Base-by-base conservation (phyloP, 2,797 vertebrate species). In the Neopelma chrysocephalum region DNA sequence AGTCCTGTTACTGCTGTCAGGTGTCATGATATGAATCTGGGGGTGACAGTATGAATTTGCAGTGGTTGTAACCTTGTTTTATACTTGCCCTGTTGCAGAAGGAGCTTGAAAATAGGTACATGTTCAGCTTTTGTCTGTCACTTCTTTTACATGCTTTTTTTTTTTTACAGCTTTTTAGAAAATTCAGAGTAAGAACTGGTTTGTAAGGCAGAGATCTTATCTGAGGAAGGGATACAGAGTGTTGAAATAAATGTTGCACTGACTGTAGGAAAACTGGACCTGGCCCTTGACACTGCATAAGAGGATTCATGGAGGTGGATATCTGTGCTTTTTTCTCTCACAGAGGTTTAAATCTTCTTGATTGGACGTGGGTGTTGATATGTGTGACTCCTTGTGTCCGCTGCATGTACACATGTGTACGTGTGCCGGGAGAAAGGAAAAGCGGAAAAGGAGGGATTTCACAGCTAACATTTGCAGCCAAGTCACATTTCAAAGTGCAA, bases 401-500 rank as follows among this genome's bases (percentile, higher is more conserved):
- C 71, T 84, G 56, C 29, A 29, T 6, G 7, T 45, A 17, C 32
- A 6, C 4, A 1, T 23, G 23, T 12, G 32, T 53, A 6, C 1
- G 0, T 29, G 18, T 75, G 58, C 26, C 7, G 54, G 43, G 18
- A 31, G n/a, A 60, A 90, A 58, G 25, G 29, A 86, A 79, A 84
- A 84, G 38, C 61, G 79, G 94, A 54, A 56, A 40, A 32, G 58
- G 32, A 58, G 94, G 80, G 71, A 36, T 85, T 75, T 86, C 82
- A 87, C 88, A 95, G 94, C 53, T 84, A 56, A 25, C 31, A 29
- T 73, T n/a, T 42, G 80, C 76, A 92, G 53, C 51, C 89, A 92
- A 89, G 81, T 91, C 93, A 75, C 72, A 60, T 79, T 95, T 91
- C 88, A 64, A 93, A 87, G 76, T 78, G 77, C 64, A 61, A 90